Conservation (phyloP, 2,113 vertebrate species). For the Callopanchax toddi region DNA sequence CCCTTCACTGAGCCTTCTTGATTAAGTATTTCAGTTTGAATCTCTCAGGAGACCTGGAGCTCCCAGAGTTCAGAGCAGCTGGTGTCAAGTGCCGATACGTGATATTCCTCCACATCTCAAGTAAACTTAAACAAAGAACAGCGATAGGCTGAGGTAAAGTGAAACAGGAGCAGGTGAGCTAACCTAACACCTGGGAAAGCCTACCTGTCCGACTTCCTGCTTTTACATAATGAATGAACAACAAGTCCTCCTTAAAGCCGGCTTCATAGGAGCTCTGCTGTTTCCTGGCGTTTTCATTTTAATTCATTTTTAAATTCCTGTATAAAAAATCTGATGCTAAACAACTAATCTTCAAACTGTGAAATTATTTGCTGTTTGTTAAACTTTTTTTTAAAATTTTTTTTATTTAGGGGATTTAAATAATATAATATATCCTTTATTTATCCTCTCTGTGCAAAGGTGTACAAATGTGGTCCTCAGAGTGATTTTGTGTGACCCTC, state of each 20-base stretch:
- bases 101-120: slow-evolving; percentile 34
- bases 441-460: too few relatives aligned
- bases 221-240: slow-evolving; percentile 57
- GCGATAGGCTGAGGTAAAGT: slow-evolving; percentile 11
- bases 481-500: too few relatives aligned
- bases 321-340: too few relatives aligned
- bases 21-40: background rate
- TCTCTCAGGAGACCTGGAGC: slow-evolving; percentile 18
- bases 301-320: background rate
- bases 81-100: slow-evolving; percentile 49
- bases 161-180: slow-evolving; percentile 55
- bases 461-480: too few relatives aligned
- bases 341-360: too few relatives aligned
- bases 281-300: background rate
- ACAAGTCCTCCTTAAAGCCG: slow-evolving; percentile 6
- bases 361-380: too few relatives aligned
- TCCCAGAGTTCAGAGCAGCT: slow-evolving; percentile 29
- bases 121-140: slow-evolving; percentile 56
- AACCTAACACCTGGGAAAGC: slow-evolving; percentile 30
- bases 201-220: slow-evolving; percentile 27
- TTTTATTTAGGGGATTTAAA: too few relatives aligned
- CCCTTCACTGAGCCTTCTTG: too few relatives aligned
- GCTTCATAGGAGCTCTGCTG: background rate
- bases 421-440: too few relatives aligned
- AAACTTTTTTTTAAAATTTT: too few relatives aligned